Percentiles rank a stretch among this genome's conserved stretches.
Conservation (phyloP, 2,797 vertebrate species). For the Notamacropus eugenii region DNA sequence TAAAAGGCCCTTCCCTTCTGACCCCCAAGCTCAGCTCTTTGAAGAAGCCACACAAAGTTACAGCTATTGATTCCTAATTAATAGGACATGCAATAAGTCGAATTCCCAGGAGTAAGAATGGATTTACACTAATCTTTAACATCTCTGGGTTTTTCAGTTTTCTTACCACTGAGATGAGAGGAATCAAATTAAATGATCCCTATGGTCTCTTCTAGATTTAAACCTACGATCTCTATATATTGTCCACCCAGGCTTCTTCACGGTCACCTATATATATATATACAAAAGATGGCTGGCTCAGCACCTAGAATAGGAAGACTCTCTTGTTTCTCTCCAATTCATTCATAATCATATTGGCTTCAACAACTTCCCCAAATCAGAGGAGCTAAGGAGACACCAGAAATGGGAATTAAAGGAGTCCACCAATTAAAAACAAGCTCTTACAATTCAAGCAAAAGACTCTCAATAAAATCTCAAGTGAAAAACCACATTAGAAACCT, state of each 20-base stretch:
- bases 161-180: background rate
- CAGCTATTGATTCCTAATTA: background rate
- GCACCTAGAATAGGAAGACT: background rate
- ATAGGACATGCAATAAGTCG: background rate
- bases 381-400: background rate
- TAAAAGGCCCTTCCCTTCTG: background rate
- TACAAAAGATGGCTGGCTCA: background rate
- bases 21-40: background rate
- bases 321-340: background rate
- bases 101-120: background rate
- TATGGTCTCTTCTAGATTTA: background rate
- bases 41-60: background rate
- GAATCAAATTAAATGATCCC: background rate
- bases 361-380: background rate
- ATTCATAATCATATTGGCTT: background rate
- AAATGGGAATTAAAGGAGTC: conserved; percentile 10
- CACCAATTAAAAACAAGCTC: conserved; percentile 25
- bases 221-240: background rate
- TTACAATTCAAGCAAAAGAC: conserved; percentile 21
- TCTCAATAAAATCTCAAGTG: conserved; percentile 14
- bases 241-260: background rate
- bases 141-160: background rate
- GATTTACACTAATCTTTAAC: background rate
- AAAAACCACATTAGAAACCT: background rate
- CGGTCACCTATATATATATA: background rate